Percentiles rank a stretch among this genome's conserved stretches.
These are phyloP conservation scores for Pristiophorus japonicus DNA, from an alignment of 2,113 vertebrate species.

Conservation along the genomic window DNA sequence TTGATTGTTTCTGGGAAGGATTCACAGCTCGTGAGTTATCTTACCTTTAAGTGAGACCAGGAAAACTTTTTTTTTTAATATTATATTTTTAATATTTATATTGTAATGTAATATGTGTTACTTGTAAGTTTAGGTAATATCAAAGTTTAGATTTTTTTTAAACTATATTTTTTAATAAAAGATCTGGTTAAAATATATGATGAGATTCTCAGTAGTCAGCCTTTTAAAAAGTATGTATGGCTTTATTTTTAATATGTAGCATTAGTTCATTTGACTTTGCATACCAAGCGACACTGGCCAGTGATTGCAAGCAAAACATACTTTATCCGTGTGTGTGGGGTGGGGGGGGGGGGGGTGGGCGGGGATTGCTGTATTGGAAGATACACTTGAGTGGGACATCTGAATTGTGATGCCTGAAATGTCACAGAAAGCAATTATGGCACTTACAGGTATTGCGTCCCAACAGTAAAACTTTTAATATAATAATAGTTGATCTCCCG, in stretches of 20 bases:
- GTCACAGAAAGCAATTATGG: not conserved
- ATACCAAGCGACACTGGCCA: not conserved
- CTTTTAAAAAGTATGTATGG: not conserved
- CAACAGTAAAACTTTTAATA: not conserved
- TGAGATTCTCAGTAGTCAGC: not conserved
- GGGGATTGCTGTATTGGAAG: not conserved
- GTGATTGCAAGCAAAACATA: too few species aligned
- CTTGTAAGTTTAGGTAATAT: not conserved
- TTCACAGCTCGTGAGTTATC: slow-evolving; percentile 47
- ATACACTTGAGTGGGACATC: not conserved
- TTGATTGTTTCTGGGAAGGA: slow-evolving; percentile 46
- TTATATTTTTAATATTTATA: not conserved
- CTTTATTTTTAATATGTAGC: not conserved
- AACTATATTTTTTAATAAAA: too few species aligned
- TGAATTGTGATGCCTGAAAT: not conserved
- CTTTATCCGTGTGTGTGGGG: not conserved
- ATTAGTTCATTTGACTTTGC: not conserved
- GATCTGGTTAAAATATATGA: too few species aligned
- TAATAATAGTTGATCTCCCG: not conserved
- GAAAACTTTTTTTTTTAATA: slow-evolving; percentile 48
- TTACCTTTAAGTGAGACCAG: slow-evolving; percentile 49
- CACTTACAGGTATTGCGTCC: not conserved
- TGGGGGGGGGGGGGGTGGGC: too few species aligned
- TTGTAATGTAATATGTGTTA: not conserved
- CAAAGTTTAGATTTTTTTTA: not conserved